Percentiles rank a stretch among this genome's conserved stretches.
Conservation (phyloP, 2,888 invertebrate species). For the Oxystoma pomonae region DNA sequence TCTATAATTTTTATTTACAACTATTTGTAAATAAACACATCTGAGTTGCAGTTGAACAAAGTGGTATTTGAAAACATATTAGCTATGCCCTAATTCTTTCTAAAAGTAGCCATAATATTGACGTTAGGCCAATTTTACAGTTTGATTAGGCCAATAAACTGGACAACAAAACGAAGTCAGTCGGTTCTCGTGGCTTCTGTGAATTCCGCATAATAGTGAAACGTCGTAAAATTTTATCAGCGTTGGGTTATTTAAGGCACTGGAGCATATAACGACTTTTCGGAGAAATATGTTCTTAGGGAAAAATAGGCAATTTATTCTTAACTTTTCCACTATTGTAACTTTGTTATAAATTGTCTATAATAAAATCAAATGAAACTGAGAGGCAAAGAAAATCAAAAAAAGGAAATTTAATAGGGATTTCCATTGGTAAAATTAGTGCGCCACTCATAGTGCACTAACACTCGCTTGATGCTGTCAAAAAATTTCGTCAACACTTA, state of each 20-base stretch:
- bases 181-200: constrained; percentile 32
- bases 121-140: constrained; percentile 20
- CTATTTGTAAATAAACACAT: background rate
- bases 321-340: too few species aligned
- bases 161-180: constrained; percentile 18
- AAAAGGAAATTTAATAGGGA: too few species aligned
- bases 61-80: constrained; percentile 21
- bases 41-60: constrained; percentile 10
- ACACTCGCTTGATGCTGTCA: too few species aligned
- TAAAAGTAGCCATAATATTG: constrained; percentile 9
- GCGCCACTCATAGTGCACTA: too few species aligned
- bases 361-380: too few species aligned
- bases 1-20: background rate
- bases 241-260: constrained; percentile 4
- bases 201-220: constrained; percentile 24
- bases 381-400: too few species aligned
- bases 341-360: too few species aligned
- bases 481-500: too few species aligned
- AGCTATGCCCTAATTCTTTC: constrained; percentile 18
- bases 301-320: too few species aligned
- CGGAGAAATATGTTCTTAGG: too few species aligned
- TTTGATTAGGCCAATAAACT: constrained; percentile 22
- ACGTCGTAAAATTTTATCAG: constrained; percentile 19
- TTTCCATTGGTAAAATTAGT: too few species aligned
- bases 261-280: constrained; percentile 3